Evolutionary conservation across 2,888 invertebrate genomes (phyloP), one percentile per base, ranked within the genome.

Genomic region (Pandemis heparana): DNA sequence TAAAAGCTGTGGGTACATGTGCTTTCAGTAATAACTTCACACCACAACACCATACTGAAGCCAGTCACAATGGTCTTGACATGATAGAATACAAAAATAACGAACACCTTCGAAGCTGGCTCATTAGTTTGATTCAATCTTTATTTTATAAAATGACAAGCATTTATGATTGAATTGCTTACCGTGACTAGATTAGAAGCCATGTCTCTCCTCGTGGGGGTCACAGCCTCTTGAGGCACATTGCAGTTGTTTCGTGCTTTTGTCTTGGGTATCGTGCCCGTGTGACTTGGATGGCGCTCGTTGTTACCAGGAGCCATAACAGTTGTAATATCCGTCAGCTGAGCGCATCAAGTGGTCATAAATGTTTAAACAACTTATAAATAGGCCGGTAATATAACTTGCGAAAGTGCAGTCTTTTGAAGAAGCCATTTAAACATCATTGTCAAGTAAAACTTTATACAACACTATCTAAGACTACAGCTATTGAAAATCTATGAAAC

Each of bases 181-280:
- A 95, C 95, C 87, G 94, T 89, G 75, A 92, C 92, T 77, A 94
- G 83, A 83, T 95, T 95, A 77, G 92, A 88, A 75, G 93, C 94
- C 85, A 95, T 92, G 82, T 95, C 95, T 84, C 96, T 89, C 81
- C 95, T 91, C 63, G 95, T 95, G 61, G 96, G 95, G 76, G 95
- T 95, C 80, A 95, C 95, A 81, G 95, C 95, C 88, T 96, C 96
- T 83, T 95, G 95, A 16, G 95, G 95, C 38, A 95, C 94, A 90
- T 94, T 94, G 89, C 95, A 95, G 86, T 95, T 95, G 84, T 95
- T 95, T 79, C 95, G 91, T 73, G 94, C 92, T 90, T 95, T 96
- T 70, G 95, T 94, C 92, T 96, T 96, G 79, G 96, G 96, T 82
- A 96, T 96, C 56, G 96, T 96, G 80, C 96, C 96, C 81, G 96